Evolutionary conservation across 2,797 vertebrate genomes (phyloP).

Genomic region (Phalloptychus januarius): DNA sequence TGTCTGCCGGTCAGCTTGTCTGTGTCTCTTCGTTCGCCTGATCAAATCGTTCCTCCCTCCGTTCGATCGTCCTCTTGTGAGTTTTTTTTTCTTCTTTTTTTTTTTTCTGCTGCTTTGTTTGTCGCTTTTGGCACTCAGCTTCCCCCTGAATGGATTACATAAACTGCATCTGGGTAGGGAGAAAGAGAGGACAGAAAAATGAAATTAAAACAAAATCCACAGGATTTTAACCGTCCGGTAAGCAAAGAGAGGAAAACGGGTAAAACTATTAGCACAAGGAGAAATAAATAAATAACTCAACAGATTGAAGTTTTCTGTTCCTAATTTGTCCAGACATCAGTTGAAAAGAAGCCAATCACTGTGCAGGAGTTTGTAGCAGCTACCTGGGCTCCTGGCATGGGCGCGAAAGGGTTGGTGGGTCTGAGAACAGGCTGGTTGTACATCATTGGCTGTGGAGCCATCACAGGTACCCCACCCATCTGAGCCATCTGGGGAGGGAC

Average conservation of each 20-base stretch:
- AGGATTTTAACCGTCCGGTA: not conserved
- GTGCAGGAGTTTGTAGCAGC: constrained; percentile 2
- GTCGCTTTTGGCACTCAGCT: constrained; percentile 76
- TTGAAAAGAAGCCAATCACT: not conserved
- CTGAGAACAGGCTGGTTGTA: constrained; percentile 88
- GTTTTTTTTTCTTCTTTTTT: constrained; percentile 31
- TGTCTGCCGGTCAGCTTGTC: constrained; percentile 48
- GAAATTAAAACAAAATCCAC: not conserved
- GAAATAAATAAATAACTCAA: not conserved
- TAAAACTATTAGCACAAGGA: not conserved
- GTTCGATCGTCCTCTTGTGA: constrained; percentile 45
- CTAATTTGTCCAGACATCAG: not conserved
- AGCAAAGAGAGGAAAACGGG: not conserved
- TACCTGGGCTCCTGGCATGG: constrained; percentile 89
- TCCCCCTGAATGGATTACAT: constrained; percentile 77
- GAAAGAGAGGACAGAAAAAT: not conserved
- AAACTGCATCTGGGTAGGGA: constrained; percentile 81
- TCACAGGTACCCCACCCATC: constrained; percentile 84
- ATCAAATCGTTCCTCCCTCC: constrained; percentile 52
- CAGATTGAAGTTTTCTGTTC: not conserved
- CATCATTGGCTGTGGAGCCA: constrained; percentile 88
- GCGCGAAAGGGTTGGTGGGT: constrained; percentile 87
- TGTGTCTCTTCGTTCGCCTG: constrained; percentile 41
- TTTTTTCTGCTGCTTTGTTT: constrained; percentile 31
- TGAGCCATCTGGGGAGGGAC: constrained; percentile 88